phyloP scores from a whole-genome alignment of 30 jellyfish, hydroid and myxozoan species.

The Aurelia aurita complex sp. Pacific region DNA sequence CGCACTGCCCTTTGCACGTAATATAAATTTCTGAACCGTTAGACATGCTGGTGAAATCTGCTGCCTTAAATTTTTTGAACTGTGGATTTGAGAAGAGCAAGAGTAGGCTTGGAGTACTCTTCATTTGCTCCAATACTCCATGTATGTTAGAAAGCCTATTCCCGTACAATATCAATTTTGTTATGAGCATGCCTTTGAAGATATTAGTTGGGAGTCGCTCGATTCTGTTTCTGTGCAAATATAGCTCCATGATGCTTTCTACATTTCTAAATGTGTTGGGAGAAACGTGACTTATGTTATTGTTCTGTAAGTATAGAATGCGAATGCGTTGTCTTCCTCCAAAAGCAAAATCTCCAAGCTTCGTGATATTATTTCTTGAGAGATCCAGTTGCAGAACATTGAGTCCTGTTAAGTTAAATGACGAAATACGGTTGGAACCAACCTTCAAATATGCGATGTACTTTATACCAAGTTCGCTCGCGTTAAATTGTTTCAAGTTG shows the following conservation, averaged over 20 bases:
- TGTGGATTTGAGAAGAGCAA: constrained; percentile 14
- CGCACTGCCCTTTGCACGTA: constrained; percentile 32
- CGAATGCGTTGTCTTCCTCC: background rate
- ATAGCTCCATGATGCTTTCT: background rate
- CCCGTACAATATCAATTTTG: background rate
- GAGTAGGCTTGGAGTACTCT: background rate
- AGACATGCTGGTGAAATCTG: constrained; percentile 4
- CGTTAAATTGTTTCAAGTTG: background rate
- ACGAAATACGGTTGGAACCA: background rate
- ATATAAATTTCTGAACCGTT: constrained; percentile 9
- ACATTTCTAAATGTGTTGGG: constrained; percentile 23
- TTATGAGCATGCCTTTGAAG: constrained; percentile 9
- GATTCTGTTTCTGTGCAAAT: constrained; percentile 20
- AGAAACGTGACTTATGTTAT: constrained; percentile 13
- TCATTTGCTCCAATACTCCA: constrained; percentile 18
- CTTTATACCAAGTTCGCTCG: background rate
- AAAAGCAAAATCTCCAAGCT: constrained; percentile 18
- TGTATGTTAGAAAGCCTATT: constrained; percentile 17
- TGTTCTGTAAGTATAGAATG: background rate
- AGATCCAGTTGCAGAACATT: background rate
- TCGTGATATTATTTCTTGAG: constrained; percentile 1
- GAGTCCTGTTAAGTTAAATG: constrained; percentile 3
- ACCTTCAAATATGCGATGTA: background rate
- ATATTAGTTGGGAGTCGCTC: constrained; percentile 15
- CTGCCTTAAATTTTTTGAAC: constrained; percentile 3